These are phyloP conservation scores for Myocastor coypus DNA, from an alignment of 2,113 vertebrate species.

Conservation along the genomic window DNA sequence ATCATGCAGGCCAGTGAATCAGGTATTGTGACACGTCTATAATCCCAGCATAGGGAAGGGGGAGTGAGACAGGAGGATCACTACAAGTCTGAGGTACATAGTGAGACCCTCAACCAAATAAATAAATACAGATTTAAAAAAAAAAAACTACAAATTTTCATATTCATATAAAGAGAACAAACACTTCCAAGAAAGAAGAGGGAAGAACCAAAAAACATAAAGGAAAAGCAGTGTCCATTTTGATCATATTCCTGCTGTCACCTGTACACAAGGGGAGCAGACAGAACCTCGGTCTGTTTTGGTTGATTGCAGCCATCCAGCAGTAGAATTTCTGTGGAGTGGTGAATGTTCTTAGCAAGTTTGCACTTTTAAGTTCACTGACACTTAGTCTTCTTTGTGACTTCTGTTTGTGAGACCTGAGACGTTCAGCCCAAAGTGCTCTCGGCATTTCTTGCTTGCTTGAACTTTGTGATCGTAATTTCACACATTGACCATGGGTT, in stretches of 20 bases:
- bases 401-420: background rate
- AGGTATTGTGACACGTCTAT: no score
- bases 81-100: no score
- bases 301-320: background rate
- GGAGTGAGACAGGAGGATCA: no score
- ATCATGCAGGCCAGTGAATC: no score
- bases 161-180: background rate
- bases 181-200: background rate
- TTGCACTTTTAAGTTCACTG: background rate
- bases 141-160: background rate
- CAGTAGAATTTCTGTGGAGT: background rate
- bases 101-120: background rate
- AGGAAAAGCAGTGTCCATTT: background rate
- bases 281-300: background rate
- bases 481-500: background rate
- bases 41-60: no score
- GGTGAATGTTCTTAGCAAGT: background rate
- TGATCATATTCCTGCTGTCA: background rate
- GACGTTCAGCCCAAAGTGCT: background rate
- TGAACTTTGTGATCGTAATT: background rate
- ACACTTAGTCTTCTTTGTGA: background rate
- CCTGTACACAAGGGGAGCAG: background rate
- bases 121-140: background rate
- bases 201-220: background rate
- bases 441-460: background rate